phyloP scores from a whole-genome alignment of 2,888 invertebrate genomes.

The Clunio marinus region DNA sequence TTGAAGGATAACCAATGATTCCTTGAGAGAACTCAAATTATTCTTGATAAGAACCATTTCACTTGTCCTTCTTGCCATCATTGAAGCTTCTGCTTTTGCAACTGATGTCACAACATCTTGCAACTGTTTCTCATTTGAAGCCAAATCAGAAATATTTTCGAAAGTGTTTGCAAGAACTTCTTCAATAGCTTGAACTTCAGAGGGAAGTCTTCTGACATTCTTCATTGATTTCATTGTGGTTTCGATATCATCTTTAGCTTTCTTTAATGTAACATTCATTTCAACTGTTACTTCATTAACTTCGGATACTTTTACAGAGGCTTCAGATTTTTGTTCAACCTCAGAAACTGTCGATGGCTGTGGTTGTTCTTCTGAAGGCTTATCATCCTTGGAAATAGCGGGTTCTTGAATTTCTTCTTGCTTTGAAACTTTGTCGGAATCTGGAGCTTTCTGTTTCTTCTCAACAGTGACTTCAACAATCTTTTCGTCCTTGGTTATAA shows the following conservation, averaged over 20 bases:
- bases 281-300: no score
- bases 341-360: no score
- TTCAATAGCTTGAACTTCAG: constrained; percentile 31
- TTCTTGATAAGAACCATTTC: constrained; percentile 28
- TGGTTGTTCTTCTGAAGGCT: no score
- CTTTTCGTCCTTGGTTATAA: no score
- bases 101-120: constrained; percentile 35
- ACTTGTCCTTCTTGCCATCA: constrained; percentile 30
- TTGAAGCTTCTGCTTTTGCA: constrained; percentile 34
- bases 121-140: constrained; percentile 30
- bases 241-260: constrained; percentile 20
- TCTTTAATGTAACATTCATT: no score
- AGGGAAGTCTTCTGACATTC: neutral
- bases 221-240: neutral
- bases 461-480: no score
- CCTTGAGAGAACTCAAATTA: constrained; percentile 29
- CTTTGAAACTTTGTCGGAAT: no score
- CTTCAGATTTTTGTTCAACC: no score
- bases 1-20: constrained; percentile 3
- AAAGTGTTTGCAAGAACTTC: constrained; percentile 36
- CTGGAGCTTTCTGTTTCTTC: no score
- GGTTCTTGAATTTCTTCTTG: no score
- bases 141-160: constrained; percentile 36
- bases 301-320: no score
- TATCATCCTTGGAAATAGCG: no score